Evolutionary conservation across 37 sponge, comb jelly and placozoan genomes (phyloP).

Genomic region (Mnemiopsis leidyi): DNA sequence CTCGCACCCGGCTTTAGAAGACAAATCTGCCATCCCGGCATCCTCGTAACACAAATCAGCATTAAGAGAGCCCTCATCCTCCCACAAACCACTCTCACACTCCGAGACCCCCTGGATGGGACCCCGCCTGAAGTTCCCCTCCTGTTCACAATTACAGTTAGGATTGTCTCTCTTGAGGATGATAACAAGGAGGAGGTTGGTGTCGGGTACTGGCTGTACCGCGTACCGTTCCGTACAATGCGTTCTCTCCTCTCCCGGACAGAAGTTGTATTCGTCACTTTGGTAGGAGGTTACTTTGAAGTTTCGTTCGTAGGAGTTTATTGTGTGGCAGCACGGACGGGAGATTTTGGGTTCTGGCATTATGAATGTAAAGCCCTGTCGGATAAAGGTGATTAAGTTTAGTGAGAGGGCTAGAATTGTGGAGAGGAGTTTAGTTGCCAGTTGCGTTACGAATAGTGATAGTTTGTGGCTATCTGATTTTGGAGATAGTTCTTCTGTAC

Average conservation of each 20-base stretch:
- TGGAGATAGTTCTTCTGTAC: not conserved
- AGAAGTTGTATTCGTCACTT: conserved; percentile 1
- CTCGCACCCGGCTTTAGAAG: too few relatives aligned
- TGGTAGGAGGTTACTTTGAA: not conserved
- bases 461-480: not conserved
- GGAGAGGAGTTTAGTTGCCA: not conserved
- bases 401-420: not conserved
- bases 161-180: not conserved
- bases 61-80: not conserved
- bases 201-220: conserved; percentile 13
- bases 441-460: not conserved
- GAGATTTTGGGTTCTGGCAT: not conserved
- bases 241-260: not conserved
- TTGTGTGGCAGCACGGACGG: not conserved
- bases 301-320: not conserved
- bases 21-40: too few relatives aligned
- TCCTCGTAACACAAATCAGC: conserved; percentile 15
- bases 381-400: not conserved
- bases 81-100: not conserved
- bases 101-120: not conserved
- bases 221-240: not conserved
- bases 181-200: conserved; percentile 42
- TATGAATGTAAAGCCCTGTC: not conserved
- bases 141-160: not conserved
- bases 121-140: not conserved